phyloP scores from a whole-genome alignment of 2,797 vertebrate species.

The Poecilia picta region DNA sequence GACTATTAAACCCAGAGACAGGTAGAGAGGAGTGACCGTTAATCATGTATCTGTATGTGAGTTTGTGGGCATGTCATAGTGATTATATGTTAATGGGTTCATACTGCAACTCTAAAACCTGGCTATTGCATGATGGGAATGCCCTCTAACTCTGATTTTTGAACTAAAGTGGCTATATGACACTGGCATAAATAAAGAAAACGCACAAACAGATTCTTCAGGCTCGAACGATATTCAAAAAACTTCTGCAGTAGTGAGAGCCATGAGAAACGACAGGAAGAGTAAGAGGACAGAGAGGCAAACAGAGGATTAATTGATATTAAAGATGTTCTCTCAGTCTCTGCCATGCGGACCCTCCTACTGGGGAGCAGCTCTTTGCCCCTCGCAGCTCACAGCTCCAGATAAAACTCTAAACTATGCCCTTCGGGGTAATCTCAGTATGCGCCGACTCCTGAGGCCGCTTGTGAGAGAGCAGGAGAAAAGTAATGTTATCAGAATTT shows the following conservation, averaged over 20 bases:
- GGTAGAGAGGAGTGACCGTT: constrained; percentile 19
- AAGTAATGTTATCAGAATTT: constrained; percentile 53
- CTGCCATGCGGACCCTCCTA: constrained; percentile 47
- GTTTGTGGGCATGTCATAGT: constrained; percentile 40
- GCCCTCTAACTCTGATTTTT: constrained; percentile 60
- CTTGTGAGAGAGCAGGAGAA: constrained; percentile 32
- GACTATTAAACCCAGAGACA: constrained; percentile 18
- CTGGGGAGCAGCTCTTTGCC: constrained; percentile 60
- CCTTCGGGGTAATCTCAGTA: constrained; percentile 58
- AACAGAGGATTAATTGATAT: constrained; percentile 67
- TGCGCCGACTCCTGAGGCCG: constrained; percentile 9
- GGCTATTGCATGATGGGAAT: constrained; percentile 72
- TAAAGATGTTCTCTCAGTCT: constrained; percentile 58
- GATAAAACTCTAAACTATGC: constrained; percentile 71
- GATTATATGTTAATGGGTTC: constrained; percentile 69
- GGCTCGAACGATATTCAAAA: constrained; percentile 24
- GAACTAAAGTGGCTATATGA: constrained; percentile 44
- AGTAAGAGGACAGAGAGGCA: constrained; percentile 34
- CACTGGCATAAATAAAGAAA: neutral
- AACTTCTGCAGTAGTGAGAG: constrained; percentile 29
- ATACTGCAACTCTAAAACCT: constrained; percentile 60
- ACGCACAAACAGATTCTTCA: neutral
- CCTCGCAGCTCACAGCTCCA: constrained; percentile 58
- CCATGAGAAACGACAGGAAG: constrained; percentile 16
- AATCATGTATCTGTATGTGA: constrained; percentile 30